Percentiles rank a stretch among this genome's conserved stretches.
Evolutionary conservation across 2,113 vertebrate species (phyloP).

Genomic region (Canis aureus): DNA sequence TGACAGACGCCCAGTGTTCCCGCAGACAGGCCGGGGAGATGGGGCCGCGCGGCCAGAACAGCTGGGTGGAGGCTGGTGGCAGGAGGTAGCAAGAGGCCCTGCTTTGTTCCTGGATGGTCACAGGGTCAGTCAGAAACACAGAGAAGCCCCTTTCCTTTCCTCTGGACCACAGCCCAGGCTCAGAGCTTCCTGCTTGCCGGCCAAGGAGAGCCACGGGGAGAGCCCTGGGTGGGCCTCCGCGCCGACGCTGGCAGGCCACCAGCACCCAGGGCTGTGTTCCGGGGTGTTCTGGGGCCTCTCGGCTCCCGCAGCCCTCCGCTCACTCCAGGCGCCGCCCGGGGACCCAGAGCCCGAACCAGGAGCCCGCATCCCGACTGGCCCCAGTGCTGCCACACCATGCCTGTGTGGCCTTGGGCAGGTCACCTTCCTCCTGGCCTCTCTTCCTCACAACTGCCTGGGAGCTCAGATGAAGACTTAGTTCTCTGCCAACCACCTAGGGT

Average conservation of each 20-base stretch:
- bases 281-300: background rate
- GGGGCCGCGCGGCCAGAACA: slow-evolving; percentile 74
- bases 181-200: slow-evolving; percentile 70
- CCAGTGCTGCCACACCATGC: background rate
- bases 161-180: slow-evolving; percentile 66
- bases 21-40: slow-evolving; percentile 64
- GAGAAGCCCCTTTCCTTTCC: slow-evolving; percentile 77
- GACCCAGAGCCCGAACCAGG: background rate
- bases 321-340: background rate
- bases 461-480: background rate
- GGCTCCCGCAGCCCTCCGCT: background rate
- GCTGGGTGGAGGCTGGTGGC: slow-evolving; percentile 83
- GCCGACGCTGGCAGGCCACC: slow-evolving; percentile 66
- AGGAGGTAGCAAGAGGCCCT: slow-evolving; percentile 76
- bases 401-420: background rate
- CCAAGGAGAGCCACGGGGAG: slow-evolving; percentile 68
- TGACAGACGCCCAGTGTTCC: slow-evolving; percentile 76
- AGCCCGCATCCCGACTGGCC: background rate
- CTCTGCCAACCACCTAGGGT: background rate
- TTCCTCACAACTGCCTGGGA: background rate
- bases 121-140: slow-evolving; percentile 75
- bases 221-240: slow-evolving; percentile 66
- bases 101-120: slow-evolving; percentile 75
- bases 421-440: background rate
- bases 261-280: background rate